These are phyloP conservation scores for Ivindomyrus marchei DNA, from an alignment of 2,113 vertebrate species.

Conservation along the genomic window DNA sequence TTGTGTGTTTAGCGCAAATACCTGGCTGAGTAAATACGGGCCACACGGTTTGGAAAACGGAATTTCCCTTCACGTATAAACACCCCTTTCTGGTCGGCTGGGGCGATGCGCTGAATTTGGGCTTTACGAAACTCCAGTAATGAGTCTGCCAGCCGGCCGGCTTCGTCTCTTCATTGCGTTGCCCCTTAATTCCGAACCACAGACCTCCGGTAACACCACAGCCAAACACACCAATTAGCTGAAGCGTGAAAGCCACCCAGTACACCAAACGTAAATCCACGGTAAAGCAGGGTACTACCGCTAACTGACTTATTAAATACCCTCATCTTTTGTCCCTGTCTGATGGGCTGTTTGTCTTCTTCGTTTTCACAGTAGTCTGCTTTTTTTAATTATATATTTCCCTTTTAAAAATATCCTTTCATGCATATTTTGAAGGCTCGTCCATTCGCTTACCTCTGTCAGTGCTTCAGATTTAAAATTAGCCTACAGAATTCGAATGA, in stretches of 20 bases:
- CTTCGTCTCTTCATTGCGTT: not conserved
- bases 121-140: not conserved
- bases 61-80: not conserved
- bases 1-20: not conserved
- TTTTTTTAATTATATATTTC: not conserved
- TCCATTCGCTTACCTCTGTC: not conserved
- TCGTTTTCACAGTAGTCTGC: not conserved
- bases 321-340: not conserved
- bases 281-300: not conserved
- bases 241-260: not conserved
- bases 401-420: not conserved
- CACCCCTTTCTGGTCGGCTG: not conserved
- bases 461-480: not conserved
- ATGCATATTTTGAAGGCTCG: not conserved
- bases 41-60: not conserved
- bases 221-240: not conserved
- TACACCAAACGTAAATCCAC: not conserved
- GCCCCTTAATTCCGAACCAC: not conserved
- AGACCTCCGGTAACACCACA: not conserved
- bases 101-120: not conserved
- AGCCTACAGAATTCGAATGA: not conserved
- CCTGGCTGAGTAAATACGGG: not conserved
- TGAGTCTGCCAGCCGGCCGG: not conserved
- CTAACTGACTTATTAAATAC: not conserved
- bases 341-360: not conserved